These are phyloP conservation scores for Leucania comma DNA, from an alignment of 2,888 invertebrate genomes.

Conservation along the genomic window DNA sequence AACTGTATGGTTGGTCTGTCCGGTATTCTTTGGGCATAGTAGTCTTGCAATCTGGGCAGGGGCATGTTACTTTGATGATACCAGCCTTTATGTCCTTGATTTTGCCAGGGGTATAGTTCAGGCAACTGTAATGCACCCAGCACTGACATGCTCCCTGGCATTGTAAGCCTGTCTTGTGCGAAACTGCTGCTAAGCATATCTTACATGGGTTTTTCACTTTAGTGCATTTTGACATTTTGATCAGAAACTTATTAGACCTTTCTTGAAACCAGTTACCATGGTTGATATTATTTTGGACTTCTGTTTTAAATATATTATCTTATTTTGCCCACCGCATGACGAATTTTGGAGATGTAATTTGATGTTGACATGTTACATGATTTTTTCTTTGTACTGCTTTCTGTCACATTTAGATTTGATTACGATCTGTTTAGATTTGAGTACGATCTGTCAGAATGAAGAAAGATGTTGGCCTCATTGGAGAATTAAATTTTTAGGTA, in stretches of 20 bases:
- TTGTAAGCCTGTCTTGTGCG: constrained; percentile 78
- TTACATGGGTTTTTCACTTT: constrained; percentile 83
- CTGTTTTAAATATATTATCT: constrained; percentile 29
- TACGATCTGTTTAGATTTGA: constrained; percentile 11
- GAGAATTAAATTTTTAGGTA: not conserved
- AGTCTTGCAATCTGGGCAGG: constrained; percentile 83
- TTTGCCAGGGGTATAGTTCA: constrained; percentile 83
- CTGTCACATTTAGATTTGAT: constrained; percentile 20
- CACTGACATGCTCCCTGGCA: constrained; percentile 81
- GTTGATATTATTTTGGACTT: constrained; percentile 32
- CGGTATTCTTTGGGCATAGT: constrained; percentile 73
- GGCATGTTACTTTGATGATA: constrained; percentile 81
- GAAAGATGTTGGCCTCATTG: constrained; percentile 15
- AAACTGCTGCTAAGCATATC: constrained; percentile 79
- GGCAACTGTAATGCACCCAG: constrained; percentile 83
- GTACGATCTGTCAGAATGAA: constrained; percentile 20
- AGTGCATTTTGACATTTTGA: constrained; percentile 75
- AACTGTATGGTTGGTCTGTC: constrained; percentile 75
- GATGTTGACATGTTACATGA: constrained; percentile 33
- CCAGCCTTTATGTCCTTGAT: constrained; percentile 82
- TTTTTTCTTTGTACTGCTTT: constrained; percentile 34
- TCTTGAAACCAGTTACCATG: constrained; percentile 46
- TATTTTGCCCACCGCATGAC: constrained; percentile 19
- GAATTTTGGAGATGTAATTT: constrained; percentile 31
- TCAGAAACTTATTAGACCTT: constrained; percentile 33